These are phyloP conservation scores for Myioborus melanocephalus DNA, from an alignment of 2,797 vertebrate species.

Conservation along the genomic window DNA sequence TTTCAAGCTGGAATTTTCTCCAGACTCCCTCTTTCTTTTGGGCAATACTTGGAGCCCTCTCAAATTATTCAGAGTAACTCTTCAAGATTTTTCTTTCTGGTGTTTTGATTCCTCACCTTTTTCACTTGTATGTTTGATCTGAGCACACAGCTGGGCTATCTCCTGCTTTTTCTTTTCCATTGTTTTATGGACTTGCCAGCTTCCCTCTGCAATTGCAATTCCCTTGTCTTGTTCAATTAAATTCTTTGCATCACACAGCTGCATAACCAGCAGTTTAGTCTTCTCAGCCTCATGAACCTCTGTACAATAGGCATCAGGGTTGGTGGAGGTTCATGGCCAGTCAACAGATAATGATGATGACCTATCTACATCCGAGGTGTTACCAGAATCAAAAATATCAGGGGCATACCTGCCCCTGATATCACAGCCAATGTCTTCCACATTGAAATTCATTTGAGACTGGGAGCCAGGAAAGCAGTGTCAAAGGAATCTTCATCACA, in stretches of 20 bases:
- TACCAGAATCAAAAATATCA: background rate
- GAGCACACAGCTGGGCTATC: slow-evolving; percentile 83
- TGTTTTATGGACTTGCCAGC: slow-evolving; percentile 91
- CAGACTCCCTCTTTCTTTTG: slow-evolving; percentile 85
- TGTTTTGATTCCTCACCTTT: slow-evolving; percentile 87
- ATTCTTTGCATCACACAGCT: slow-evolving; percentile 90
- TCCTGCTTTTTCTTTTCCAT: slow-evolving; percentile 95
- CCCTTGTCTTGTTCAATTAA: slow-evolving; percentile 96
- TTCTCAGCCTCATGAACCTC: slow-evolving; percentile 84
- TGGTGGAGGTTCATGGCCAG: background rate
- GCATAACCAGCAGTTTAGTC: slow-evolving; percentile 89
- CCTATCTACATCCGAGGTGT: background rate
- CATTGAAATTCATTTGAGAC: too few species aligned
- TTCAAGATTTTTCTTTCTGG: slow-evolving; percentile 90
- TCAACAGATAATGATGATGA: background rate
- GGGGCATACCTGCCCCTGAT: background rate
- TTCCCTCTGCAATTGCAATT: slow-evolving; percentile 94
- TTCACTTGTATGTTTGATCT: slow-evolving; percentile 77
- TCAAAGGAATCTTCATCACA: too few species aligned
- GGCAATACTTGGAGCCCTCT: slow-evolving; percentile 82
- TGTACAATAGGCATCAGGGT: background rate
- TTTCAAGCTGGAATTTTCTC: slow-evolving; percentile 85
- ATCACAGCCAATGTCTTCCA: too few species aligned
- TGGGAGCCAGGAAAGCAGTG: too few species aligned
- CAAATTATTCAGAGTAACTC: slow-evolving; percentile 90